Percentiles rank a stretch among this genome's conserved stretches.
Conservation (phyloP, 2,113 vertebrate species). For the Melanerpes formicivorus region DNA sequence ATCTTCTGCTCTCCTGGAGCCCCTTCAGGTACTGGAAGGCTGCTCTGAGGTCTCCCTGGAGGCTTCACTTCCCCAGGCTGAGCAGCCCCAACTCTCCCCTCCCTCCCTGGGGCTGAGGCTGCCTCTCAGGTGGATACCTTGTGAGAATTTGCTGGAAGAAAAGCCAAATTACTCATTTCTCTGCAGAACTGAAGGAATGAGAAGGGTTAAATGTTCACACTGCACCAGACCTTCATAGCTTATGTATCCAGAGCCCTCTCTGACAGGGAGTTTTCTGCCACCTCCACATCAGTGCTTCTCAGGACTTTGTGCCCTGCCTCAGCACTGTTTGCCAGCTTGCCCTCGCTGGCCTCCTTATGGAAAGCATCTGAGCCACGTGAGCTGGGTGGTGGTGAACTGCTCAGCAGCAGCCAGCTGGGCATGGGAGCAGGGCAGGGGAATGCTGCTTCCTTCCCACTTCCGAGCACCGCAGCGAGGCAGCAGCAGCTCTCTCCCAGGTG, state of each 20-base stretch:
- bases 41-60: no score
- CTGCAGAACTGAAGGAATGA: background rate
- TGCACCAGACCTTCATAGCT: rapidly evolving
- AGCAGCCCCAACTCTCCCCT: no score
- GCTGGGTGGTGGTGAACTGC: background rate
- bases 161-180: background rate
- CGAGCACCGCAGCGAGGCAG: background rate
- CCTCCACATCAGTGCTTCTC: background rate
- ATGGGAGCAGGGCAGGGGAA: background rate
- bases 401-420: background rate
- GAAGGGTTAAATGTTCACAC: background rate
- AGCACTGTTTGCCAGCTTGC: background rate
- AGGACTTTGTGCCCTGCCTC: rapidly evolving
- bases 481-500: background rate
- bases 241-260: background rate
- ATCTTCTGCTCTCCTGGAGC: no score
- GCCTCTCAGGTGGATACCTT: background rate
- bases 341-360: background rate
- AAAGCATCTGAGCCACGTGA: background rate
- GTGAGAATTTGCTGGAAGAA: background rate
- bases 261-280: background rate
- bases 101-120: no score
- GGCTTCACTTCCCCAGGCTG: no score
- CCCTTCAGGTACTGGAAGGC: no score
- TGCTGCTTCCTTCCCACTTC: background rate